Conservation (phyloP, 2,888 invertebrate genomes). For the Prenolepis imparis region DNA sequence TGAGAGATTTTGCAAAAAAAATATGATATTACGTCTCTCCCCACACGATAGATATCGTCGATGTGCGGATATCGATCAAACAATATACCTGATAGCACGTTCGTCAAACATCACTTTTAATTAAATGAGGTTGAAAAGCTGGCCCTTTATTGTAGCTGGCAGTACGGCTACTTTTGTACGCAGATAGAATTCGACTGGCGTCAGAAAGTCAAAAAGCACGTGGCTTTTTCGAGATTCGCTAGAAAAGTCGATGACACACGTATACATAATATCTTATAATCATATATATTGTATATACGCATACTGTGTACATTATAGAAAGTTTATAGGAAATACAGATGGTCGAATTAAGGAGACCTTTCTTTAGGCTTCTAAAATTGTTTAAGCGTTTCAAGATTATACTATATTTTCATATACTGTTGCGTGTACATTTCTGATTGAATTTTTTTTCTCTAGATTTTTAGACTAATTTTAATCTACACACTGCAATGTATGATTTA, state of each 20-base stretch:
- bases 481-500: not conserved
- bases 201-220: slow-evolving; percentile 30
- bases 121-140: slow-evolving; percentile 41
- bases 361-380: slow-evolving; percentile 10
- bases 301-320: slow-evolving; percentile 55
- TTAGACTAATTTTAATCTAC: not conserved
- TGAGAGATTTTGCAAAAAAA: slow-evolving; percentile 49
- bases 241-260: slow-evolving; percentile 51
- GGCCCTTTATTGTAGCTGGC: slow-evolving; percentile 40
- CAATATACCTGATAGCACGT: slow-evolving; percentile 32
- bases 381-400: not conserved
- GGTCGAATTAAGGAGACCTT: slow-evolving; percentile 51
- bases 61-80: slow-evolving; percentile 29
- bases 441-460: not conserved
- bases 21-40: slow-evolving; percentile 11
- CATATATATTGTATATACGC: slow-evolving; percentile 48
- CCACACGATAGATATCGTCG: slow-evolving; percentile 27
- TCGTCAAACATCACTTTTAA: slow-evolving; percentile 55
- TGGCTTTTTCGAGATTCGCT: slow-evolving; percentile 28
- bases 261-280: slow-evolving; percentile 47
- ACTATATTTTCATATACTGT: slow-evolving; percentile 11
- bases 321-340: slow-evolving; percentile 58
- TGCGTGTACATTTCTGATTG: not conserved
- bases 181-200: slow-evolving; percentile 28
- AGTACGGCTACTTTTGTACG: slow-evolving; percentile 40